These are phyloP conservation scores for Cephalopholis sonnerati DNA, from an alignment of 2,113 vertebrate species.

Conservation along the genomic window DNA sequence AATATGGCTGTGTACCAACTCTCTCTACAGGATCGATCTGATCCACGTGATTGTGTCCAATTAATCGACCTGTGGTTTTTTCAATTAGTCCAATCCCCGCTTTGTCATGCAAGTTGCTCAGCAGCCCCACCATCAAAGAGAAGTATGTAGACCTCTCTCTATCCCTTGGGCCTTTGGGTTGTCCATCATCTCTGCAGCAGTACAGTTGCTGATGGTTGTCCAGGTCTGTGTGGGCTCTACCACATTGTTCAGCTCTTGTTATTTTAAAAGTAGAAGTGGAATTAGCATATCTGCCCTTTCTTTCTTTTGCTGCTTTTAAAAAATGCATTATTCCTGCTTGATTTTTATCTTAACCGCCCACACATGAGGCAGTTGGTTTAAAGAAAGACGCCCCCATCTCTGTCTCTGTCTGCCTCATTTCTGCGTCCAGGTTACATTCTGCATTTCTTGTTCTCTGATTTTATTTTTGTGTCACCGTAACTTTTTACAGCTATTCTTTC, in stretches of 20 bases:
- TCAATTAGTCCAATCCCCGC: neutral
- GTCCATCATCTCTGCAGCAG: too few species aligned
- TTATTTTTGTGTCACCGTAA: too few species aligned
- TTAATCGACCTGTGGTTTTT: neutral
- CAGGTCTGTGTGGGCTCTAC: conserved; percentile 15
- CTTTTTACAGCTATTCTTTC: too few species aligned
- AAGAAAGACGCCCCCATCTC: too few species aligned
- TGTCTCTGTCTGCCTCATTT: too few species aligned
- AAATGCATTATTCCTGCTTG: neutral
- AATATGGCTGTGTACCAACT: neutral
- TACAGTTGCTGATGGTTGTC: neutral
- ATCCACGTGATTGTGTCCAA: neutral
- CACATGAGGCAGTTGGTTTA: too few species aligned
- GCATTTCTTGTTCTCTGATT: too few species aligned
- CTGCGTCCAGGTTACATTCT: too few species aligned
- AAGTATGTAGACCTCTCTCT: too few species aligned
- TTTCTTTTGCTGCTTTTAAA: conserved; percentile 12
- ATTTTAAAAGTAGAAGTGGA: conserved; percentile 36
- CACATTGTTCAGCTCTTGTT: conserved; percentile 33
- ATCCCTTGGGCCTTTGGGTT: too few species aligned
- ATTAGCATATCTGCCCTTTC: conserved; percentile 55
- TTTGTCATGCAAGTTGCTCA: neutral
- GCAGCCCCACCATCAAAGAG: neutral
- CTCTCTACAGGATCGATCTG: conserved; percentile 20
- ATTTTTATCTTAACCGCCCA: too few species aligned